phyloP scores from a whole-genome alignment of 2,797 vertebrate species.

The Sebastes diploproa region DNA sequence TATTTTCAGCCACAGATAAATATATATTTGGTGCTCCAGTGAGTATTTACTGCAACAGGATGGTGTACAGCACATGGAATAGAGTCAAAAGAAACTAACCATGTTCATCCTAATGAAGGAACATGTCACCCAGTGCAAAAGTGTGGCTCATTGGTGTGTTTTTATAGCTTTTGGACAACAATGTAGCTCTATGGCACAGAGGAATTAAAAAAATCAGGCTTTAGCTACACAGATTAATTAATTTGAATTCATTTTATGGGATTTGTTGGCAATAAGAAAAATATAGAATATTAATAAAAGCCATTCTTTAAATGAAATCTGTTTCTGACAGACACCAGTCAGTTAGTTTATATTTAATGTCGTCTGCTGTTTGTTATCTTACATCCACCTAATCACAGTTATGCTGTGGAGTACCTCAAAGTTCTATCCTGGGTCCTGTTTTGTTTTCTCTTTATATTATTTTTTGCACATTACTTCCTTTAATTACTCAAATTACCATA shows the following conservation, averaged over 20 bases:
- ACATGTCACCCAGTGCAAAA: neutral
- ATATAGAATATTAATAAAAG: neutral
- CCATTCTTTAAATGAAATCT: neutral
- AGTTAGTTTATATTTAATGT: neutral
- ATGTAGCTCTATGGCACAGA: neutral
- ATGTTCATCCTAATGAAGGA: neutral
- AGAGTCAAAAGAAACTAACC: neutral
- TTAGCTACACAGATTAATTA: neutral
- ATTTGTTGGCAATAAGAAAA: neutral
- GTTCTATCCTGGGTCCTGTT: slow-evolving; percentile 7
- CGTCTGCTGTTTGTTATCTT: neutral
- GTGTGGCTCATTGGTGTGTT: neutral
- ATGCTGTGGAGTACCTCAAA: slow-evolving; percentile 10
- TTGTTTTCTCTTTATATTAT: neutral
- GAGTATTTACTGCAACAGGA: neutral
- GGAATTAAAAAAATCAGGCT: neutral
- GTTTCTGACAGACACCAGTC: neutral
- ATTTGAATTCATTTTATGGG: neutral
- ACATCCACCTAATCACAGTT: neutral
- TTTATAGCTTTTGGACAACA: neutral
- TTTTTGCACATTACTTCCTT: neutral
- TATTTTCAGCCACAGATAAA: neutral
- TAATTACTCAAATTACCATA: neutral
- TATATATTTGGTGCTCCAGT: neutral
- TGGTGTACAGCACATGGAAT: neutral